Evolutionary conservation across 2,888 invertebrate genomes (phyloP).

Genomic region (Neelides folsomi): DNA sequence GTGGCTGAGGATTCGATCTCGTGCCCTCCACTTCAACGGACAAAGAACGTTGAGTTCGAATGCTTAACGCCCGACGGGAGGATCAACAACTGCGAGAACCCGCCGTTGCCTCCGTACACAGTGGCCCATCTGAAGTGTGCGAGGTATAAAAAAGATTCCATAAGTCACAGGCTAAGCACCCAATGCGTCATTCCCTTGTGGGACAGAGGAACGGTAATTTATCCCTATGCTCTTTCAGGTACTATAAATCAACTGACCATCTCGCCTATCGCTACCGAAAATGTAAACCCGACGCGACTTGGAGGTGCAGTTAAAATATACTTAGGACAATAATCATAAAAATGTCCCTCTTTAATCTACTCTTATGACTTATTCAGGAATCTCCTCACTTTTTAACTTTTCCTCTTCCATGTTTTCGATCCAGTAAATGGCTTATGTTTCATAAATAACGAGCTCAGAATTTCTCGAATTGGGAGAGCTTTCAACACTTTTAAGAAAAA

Average conservation of each 20-base stretch:
- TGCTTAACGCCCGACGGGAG: slow-evolving; percentile 13
- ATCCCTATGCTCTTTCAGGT: slow-evolving; percentile 6
- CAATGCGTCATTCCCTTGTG: too few relatives aligned
- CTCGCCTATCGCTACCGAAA: slow-evolving; percentile 18
- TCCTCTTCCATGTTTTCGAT: too few relatives aligned
- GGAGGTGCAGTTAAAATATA: slow-evolving; percentile 2
- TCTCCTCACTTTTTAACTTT: too few relatives aligned
- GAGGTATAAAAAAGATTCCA: background rate
- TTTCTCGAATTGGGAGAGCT: too few relatives aligned
- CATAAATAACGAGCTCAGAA: too few relatives aligned
- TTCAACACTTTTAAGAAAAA: too few relatives aligned
- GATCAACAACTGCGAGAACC: slow-evolving; percentile 10
- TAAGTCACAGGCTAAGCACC: too few relatives aligned
- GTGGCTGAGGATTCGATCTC: slow-evolving; percentile 6
- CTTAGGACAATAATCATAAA: too few relatives aligned
- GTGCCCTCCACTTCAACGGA: slow-evolving; percentile 9
- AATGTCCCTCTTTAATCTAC: too few relatives aligned
- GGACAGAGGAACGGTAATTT: background rate
- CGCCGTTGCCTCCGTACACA: slow-evolving; percentile 14
- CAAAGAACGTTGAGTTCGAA: slow-evolving; percentile 16
- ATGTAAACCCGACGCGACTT: slow-evolving; percentile 18
- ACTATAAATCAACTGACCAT: slow-evolving; percentile 14
- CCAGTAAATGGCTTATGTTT: too few relatives aligned
- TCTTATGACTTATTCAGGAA: too few relatives aligned
- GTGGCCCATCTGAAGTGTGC: slow-evolving; percentile 13